Percentiles rank a stretch among this genome's conserved stretches.
Conservation (phyloP, 2,113 vertebrate species). For the Antechinus flavipes region DNA sequence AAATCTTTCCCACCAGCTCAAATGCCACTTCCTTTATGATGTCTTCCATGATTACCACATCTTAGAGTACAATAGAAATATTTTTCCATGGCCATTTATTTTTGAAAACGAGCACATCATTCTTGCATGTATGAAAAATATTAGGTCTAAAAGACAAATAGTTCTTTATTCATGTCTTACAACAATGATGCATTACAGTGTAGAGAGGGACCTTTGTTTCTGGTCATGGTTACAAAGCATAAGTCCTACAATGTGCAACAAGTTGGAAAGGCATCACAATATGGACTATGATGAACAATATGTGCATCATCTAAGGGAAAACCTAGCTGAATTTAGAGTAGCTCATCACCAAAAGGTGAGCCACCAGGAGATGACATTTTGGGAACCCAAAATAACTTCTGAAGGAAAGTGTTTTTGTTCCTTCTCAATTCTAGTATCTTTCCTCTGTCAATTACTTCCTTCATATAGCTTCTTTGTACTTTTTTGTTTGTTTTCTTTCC, state of each 20-base stretch:
- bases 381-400: not conserved
- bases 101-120: not conserved
- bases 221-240: not conserved
- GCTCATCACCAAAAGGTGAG: not conserved
- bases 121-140: not conserved
- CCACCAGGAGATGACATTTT: not conserved
- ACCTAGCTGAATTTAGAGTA: not conserved
- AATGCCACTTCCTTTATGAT: not conserved
- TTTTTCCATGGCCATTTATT: not conserved
- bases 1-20: not conserved
- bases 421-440: not conserved
- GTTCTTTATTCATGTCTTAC: not conserved
- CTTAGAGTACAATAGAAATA: not conserved
- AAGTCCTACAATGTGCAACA: not conserved
- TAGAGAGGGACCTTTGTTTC: not conserved
- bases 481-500: not conserved
- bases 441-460: not conserved
- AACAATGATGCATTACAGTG: not conserved
- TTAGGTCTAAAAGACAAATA: not conserved
- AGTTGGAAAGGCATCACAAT: not conserved
- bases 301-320: not conserved
- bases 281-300: not conserved
- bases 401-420: not conserved
- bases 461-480: not conserved
- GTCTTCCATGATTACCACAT: not conserved